Evolutionary conservation across 2,888 invertebrate species (phyloP).

Genomic region (Aspidapion aeneum): DNA sequence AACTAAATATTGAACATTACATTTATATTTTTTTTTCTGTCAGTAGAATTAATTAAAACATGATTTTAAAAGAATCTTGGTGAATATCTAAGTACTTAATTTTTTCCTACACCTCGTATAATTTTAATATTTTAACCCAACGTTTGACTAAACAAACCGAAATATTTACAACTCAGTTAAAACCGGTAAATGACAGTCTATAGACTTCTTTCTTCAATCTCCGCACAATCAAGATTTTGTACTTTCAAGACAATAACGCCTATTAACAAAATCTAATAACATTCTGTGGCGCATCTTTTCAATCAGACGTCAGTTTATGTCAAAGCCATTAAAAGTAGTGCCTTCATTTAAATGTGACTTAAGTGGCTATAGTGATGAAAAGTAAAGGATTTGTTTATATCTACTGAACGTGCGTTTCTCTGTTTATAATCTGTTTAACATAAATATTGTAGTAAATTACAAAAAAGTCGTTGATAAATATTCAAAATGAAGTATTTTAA

Average conservation of each 20-base stretch:
- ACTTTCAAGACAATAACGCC: neutral
- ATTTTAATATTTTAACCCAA: neutral
- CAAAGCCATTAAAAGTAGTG: neutral
- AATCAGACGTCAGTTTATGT: neutral
- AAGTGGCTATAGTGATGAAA: neutral
- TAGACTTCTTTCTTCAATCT: neutral
- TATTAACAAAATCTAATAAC: neutral
- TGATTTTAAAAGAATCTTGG: too few relatives aligned
- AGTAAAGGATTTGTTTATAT: neutral
- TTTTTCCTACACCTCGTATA: too few relatives aligned
- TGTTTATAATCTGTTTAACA: neutral
- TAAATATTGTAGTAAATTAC: neutral
- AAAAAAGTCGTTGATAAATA: neutral
- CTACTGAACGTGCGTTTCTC: neutral
- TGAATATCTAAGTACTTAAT: too few relatives aligned
- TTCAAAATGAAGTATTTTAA: neutral
- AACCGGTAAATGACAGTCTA: slow-evolving; percentile 4
- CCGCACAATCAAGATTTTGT: neutral
- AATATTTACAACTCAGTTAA: slow-evolving; percentile 3
- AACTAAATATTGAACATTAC: too few relatives aligned
- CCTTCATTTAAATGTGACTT: neutral
- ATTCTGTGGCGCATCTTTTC: neutral
- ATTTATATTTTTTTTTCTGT: too few relatives aligned
- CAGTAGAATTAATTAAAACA: too few relatives aligned
- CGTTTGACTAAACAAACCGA: neutral